A percentile compares a stretch with the other conserved stretches of the same genome.
phyloP scores from a whole-genome alignment of 2,797 vertebrate species.

The Eutrigla gurnardus region DNA sequence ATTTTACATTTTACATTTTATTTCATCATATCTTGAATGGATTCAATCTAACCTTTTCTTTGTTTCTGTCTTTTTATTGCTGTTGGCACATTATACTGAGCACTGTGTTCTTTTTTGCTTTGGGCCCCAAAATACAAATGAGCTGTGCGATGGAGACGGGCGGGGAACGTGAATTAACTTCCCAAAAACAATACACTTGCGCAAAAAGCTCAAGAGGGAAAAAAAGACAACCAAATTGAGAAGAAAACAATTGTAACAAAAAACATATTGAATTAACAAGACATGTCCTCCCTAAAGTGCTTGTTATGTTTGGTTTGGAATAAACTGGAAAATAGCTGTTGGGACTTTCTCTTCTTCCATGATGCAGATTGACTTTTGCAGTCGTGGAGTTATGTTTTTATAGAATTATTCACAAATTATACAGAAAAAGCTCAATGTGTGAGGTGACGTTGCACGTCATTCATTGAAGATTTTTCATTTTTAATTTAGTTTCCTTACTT shows the following conservation, averaged over 20 bases:
- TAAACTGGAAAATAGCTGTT: neutral
- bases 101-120: conserved; percentile 44
- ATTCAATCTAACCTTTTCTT: conserved; percentile 50
- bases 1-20: no score
- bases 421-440: neutral
- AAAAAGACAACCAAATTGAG: neutral
- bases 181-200: conserved; percentile 19
- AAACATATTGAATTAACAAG: conserved; percentile 5
- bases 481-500: no score
- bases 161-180: conserved; percentile 35
- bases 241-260: neutral
- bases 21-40: conserved; percentile 41
- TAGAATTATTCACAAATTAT: no score
- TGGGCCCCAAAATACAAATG: conserved; percentile 47
- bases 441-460: neutral
- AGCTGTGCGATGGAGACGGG: conserved; percentile 31
- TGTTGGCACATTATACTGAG: conserved; percentile 46
- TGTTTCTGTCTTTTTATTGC: conserved; percentile 33
- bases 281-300: neutral
- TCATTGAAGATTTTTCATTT: neutral
- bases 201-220: conserved; percentile 16
- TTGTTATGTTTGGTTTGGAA: neutral
- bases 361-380: neutral
- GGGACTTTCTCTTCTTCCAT: neutral
- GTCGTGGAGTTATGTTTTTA: neutral